A percentile compares a stretch with the other conserved stretches of the same genome.
phyloP scores from a whole-genome alignment of 2,888 invertebrate genomes.

The Melanargia galathea region DNA sequence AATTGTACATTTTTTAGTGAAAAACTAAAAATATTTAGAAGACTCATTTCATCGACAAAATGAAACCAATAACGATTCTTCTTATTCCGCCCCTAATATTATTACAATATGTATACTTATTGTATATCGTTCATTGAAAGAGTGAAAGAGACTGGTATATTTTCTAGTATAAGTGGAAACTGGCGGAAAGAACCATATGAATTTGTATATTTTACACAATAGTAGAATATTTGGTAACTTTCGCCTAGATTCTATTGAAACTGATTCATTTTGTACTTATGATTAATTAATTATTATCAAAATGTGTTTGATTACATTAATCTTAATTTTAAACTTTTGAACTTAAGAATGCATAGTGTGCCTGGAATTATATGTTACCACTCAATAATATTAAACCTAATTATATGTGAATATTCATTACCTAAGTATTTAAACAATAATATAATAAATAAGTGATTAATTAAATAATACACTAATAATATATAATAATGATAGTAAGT shows the following conservation, averaged over 20 bases:
- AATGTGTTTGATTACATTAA: neutral
- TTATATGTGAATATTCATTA: neutral
- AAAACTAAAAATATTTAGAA: neutral
- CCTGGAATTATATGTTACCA: neutral
- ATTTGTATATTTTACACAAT: neutral
- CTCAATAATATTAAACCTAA: slow-evolving; percentile 5
- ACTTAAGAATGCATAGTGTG: slow-evolving; percentile 7
- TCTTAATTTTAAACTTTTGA: neutral
- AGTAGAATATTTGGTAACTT: neutral
- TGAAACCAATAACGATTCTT: no score
- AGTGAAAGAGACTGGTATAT: neutral
- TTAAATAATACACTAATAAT: slow-evolving; percentile 10
- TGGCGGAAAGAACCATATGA: neutral
- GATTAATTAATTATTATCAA: neutral
- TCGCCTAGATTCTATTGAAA: neutral
- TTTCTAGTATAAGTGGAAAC: neutral
- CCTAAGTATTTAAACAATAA: slow-evolving; percentile 4
- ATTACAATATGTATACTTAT: no score
- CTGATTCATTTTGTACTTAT: neutral
- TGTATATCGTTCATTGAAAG: no score
- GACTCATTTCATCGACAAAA: no score
- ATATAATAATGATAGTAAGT: slow-evolving; percentile 19
- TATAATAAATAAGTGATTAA: slow-evolving; percentile 10
- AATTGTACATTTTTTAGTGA: neutral
- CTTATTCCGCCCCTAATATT: no score